Base-by-base conservation (phyloP, 2,797 vertebrate genomes). In the Limnodromus scolopaceus region DNA sequence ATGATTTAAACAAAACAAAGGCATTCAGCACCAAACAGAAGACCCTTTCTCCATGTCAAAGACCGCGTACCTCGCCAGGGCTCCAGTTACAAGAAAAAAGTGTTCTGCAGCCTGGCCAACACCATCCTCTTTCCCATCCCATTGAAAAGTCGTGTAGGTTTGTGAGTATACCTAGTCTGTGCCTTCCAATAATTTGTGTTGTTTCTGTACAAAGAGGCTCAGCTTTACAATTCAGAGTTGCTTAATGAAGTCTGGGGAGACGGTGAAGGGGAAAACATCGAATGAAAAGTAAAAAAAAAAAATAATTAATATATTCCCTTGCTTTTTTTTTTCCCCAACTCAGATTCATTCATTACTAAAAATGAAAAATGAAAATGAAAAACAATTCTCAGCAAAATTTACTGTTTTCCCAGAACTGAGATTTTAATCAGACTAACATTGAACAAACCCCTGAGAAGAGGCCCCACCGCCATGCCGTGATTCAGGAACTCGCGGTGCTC, bases 1-100 rank as follows among this genome's bases (percentile, higher is more conserved):
- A 82, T 43, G 66, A 77, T 49, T 95, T 87, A 84, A 88, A 79
- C 74, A 88, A 96, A 92, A 49, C 45, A 68, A 70, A 88, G 53
- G n/a, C 64, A 68, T 86, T 45, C 63, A 82, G 77, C 58, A 64
- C 80, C 83, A 84, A 85, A 90, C 60, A 89, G 83, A 92, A 87
- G 68, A 60, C 19, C 36, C 38, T 85, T 91, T 95, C 75, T 96
- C 84, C 38, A 22, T 34, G 78, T 68, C 71, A 68, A 49, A 82
- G 48, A 36, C 77, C 2, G 0, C 0, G 0, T 28, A 79, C 58
- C 53, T 61, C 89, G 78, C 74, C 88, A 96, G 81, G 75, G 30
- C 75, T 95, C 53, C 45, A 24, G 60, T 66, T 60, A 25, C 30
- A 63, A 86, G 64, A 53, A 74, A 93, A 94, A 94, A 27, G n/a